Percentiles rank a stretch among this genome's conserved stretches.
phyloP scores from a whole-genome alignment of 2,113 vertebrate genomes.

The Cyprinodon brontotheroides region DNA sequence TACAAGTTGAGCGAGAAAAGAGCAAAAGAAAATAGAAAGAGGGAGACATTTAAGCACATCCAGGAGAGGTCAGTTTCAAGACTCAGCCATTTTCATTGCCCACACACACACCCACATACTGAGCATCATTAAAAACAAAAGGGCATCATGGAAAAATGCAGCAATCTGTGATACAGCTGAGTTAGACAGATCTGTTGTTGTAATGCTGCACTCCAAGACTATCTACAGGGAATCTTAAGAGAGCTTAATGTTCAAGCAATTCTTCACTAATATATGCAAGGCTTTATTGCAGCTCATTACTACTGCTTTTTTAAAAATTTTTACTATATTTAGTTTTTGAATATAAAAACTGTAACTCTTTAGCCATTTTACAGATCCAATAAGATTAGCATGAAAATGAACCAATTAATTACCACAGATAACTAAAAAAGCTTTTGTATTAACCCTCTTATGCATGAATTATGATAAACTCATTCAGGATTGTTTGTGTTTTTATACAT shows the following conservation, averaged over 20 bases:
- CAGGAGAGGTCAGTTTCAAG: constrained; percentile 60
- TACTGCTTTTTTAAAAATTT: constrained; percentile 1
- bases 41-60: constrained; percentile 47
- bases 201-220: neutral
- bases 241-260: neutral
- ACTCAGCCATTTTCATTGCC: constrained; percentile 48
- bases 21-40: constrained; percentile 15
- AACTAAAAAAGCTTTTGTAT: neutral
- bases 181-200: constrained; percentile 14
- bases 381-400: neutral
- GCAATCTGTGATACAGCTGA: constrained; percentile 50
- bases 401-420: neutral
- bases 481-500: no score
- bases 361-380: neutral
- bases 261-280: neutral
- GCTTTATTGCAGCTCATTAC: neutral
- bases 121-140: constrained; percentile 70
- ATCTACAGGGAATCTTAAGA: neutral
- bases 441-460: no score
- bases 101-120: constrained; percentile 67
- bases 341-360: neutral
- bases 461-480: no score
- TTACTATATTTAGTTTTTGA: neutral
- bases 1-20: constrained; percentile 13
- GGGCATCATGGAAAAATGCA: constrained; percentile 51